Evolutionary conservation across 2,113 vertebrate species (phyloP), one percentile per base, ranked within the genome.

Genomic region (Pangasianodon hypophthalmus): DNA sequence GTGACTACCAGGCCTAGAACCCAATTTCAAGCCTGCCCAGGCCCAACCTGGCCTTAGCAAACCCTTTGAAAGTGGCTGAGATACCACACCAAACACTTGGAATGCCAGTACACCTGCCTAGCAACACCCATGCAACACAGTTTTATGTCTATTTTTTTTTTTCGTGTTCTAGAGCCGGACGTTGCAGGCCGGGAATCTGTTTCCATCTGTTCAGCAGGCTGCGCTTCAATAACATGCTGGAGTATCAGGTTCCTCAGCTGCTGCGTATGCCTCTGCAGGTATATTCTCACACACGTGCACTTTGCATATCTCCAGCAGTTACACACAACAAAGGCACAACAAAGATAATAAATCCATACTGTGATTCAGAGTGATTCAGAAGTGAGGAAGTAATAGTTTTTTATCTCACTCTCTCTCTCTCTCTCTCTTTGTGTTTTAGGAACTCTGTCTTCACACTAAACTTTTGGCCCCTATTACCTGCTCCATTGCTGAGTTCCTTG

Each of bases 221-320:
- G 44, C 93, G 97, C 41, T 99, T 97, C 95, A 95, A 96, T 91
- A 98, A 96, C 93, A 98, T 99, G 97, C 92, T 97, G 95, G 97
- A 98, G 92, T 98, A 97, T 93, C 98, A 98, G 94, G 96, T 98
- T 82, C 98, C 98, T 52, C 98, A 99, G 94, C 96, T 99, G 92
- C 94, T 98, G 87, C 96, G 97, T 88, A 97, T 98, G 97, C 97
- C 98, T 2, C 95, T 99, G 62, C 98, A 99, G 98, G 98, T 99
- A 92, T 29, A 48, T 21, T 37, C 46, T 46, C 46, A 50, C 67
- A n/a, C 37, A 29, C 6, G 11, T 54, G 32, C 82, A 46, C 13
- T 54, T 56, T 41, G 52, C n/a, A 56, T 56, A 24, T 56, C 32
- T 83, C 32, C 29, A 54, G 26, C 11, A n/a, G 24, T 80, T 32